Evolutionary conservation across 2,888 invertebrate species (phyloP), one percentile per base, ranked within the genome.

Genomic region (Polia nebulosa): DNA sequence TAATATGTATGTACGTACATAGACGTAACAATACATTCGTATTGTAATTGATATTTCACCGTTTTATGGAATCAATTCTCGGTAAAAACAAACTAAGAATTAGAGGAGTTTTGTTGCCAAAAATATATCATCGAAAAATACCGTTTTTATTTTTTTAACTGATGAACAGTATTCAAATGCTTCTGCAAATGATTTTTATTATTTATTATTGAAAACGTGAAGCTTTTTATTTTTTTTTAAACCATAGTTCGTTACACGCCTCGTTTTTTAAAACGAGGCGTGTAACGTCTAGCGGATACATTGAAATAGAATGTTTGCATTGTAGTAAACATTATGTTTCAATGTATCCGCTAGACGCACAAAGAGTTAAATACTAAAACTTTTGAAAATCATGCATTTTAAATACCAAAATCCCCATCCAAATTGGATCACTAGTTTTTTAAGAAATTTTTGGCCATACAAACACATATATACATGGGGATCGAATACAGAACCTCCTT

Each of bases 121-220:
- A 15, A 17, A 52, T 66, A 29, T 6, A 11, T 44, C 7, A 8
- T 7, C 6, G n/a, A 17, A 47, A 39, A 32, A 29, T 32, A 17
- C 1, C 9, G 11, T 13, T 39, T 58, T 15, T 44, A 44, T 59
- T 58, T 39, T 39, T 15, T 4, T 25, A 41, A 34, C 34, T 9
- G 22, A 27, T 34, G 22, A 5, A 61, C 8, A 27, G n/a, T n/a
- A 5, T 5, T 27, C 5, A 11, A 5, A 25, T 39, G 22, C 22
- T 25, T 39, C 13, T 11, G 13, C 22, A 34, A 45, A 29, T 29
- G 17, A 58, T 47, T 51, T 60, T 72, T 29, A 27, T 27, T 41
- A 59, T 44, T 59, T 61, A n/a, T n/a, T 11, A 44, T 36, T 5
- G 6, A 39, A 15, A 44, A 1, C 32, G 15, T 9, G 0, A 1